Percentiles rank a stretch among this genome's conserved stretches.
phyloP scores from a whole-genome alignment of 2,113 vertebrate genomes.

The Coregonus clupeaformis region DNA sequence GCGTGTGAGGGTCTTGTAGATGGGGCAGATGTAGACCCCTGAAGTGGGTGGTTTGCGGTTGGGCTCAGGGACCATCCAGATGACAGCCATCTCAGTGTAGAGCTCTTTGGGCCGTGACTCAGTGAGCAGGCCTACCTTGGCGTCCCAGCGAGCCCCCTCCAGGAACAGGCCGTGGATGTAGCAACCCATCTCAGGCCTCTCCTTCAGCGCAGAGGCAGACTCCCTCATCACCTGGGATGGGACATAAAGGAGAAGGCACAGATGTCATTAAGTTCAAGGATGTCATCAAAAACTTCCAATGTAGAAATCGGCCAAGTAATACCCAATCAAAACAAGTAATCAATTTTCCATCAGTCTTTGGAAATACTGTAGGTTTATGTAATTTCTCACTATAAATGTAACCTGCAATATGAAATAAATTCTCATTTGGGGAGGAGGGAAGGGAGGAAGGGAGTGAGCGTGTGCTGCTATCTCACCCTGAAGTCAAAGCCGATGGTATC shows the following conservation, averaged over 20 bases:
- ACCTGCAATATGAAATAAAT: too few species aligned
- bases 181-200: slow-evolving; percentile 76
- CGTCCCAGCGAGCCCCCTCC: slow-evolving; percentile 88
- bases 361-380: background rate
- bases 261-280: too few species aligned
- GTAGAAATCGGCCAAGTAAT: background rate
- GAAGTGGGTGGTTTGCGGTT: slow-evolving; percentile 67
- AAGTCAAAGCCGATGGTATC: slow-evolving; percentile 87
- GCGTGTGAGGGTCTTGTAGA: slow-evolving; percentile 89
- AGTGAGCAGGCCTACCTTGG: slow-evolving; percentile 36
- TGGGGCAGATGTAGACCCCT: slow-evolving; percentile 83
- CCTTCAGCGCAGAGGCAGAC: slow-evolving; percentile 58
- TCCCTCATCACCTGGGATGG: slow-evolving; percentile 74
- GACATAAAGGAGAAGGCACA: background rate
- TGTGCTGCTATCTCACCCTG: slow-evolving; percentile 67
- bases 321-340: background rate
- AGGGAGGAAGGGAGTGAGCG: background rate
- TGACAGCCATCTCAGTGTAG: slow-evolving; percentile 84
- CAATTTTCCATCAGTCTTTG: background rate
- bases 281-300: background rate
- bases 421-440: background rate
- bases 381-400: background rate
- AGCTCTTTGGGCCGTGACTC: slow-evolving; percentile 87
- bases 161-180: slow-evolving; percentile 87
- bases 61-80: slow-evolving; percentile 82